These are phyloP conservation scores for Parapsyche elsis DNA, from an alignment of 1,140 invertebrate species.

Conservation along the genomic window DNA sequence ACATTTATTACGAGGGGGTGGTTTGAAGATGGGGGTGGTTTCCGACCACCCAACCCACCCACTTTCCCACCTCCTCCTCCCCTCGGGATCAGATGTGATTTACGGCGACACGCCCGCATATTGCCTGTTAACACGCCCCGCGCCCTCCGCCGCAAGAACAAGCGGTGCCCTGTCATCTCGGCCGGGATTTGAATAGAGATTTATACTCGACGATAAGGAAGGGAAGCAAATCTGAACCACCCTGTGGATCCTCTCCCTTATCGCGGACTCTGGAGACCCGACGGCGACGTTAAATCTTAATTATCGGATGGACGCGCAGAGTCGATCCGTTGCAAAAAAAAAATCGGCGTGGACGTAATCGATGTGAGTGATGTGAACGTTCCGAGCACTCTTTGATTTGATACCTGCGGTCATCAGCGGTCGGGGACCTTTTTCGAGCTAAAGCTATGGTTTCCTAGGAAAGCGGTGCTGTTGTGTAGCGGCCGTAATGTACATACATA, in stretches of 20 bases:
- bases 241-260: background rate
- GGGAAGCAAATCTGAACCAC: conserved; percentile 7
- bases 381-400: no score
- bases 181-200: conserved; percentile 51
- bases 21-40: background rate
- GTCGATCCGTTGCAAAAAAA: background rate
- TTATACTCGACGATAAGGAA: conserved; percentile 44
- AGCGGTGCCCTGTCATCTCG: conserved; percentile 47
- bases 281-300: conserved; percentile 1
- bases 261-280: no score
- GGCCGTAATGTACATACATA: no score
- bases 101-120: conserved; percentile 52
- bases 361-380: no score
- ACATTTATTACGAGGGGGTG: conserved; percentile 43
- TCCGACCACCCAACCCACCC: background rate
- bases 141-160: conserved; percentile 38
- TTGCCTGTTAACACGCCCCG: conserved; percentile 50
- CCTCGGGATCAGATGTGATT: conserved; percentile 50
- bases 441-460: no score
- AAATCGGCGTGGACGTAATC: no score
- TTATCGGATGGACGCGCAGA: background rate
- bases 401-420: no score
- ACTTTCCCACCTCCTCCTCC: background rate
- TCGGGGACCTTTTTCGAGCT: no score
- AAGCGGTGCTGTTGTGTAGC: no score